A percentile compares a stretch with the other conserved stretches of the same genome.
Evolutionary conservation across 1,140 invertebrate genomes (phyloP).

Genomic region (Ladona fulva): DNA sequence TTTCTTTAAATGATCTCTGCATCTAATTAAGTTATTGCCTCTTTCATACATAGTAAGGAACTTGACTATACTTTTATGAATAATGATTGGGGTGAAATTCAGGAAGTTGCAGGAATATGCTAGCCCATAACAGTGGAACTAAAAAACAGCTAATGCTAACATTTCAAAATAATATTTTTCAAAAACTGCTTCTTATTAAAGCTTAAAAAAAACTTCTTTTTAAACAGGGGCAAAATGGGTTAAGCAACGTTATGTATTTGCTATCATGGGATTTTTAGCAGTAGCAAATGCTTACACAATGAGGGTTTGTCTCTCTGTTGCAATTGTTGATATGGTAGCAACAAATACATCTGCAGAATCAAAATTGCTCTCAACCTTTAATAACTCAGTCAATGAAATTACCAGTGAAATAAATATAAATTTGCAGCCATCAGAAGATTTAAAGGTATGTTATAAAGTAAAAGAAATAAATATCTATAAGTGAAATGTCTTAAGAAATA

Average conservation of each 20-base stretch:
- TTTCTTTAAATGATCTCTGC: too few species aligned
- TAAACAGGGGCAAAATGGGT: not conserved
- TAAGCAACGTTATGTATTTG: conserved; percentile 41
- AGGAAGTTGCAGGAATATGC: too few species aligned
- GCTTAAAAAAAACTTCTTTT: too few species aligned
- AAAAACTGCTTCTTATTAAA: too few species aligned
- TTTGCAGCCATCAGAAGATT: conserved; percentile 27
- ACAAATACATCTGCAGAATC: conserved; percentile 18
- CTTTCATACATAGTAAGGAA: too few species aligned
- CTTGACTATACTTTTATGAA: too few species aligned
- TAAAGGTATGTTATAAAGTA: conserved; percentile 31
- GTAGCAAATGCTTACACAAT: conserved; percentile 82
- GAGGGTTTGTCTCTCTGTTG: conserved; percentile 77
- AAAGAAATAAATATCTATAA: not conserved
- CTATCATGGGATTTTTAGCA: conserved; percentile 75
- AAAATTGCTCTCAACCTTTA: conserved; percentile 22
- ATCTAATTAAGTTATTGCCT: too few species aligned
- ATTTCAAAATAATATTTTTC: too few species aligned
- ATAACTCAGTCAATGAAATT: conserved; percentile 29
- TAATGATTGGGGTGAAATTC: too few species aligned
- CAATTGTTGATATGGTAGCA: conserved; percentile 78
- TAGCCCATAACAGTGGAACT: too few species aligned
- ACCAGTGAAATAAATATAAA: conserved; percentile 34
- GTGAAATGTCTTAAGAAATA: not conserved
- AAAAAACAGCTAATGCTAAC: too few species aligned